A percentile compares a stretch with the other conserved stretches of the same genome.
phyloP scores from a whole-genome alignment of 2,797 vertebrate genomes.

The Gallinago stenura region DNA sequence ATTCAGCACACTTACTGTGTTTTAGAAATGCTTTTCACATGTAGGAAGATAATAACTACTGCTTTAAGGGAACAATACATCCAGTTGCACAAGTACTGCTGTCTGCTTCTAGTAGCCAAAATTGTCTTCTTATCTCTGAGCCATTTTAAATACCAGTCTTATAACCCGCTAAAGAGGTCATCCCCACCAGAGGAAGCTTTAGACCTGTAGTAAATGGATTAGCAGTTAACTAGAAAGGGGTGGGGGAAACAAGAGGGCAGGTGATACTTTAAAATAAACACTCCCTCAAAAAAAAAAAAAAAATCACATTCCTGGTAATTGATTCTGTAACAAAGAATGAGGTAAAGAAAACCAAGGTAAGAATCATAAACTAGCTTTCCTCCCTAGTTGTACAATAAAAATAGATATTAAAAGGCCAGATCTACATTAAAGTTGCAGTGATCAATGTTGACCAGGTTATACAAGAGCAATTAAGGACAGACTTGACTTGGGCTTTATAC shows the following conservation, averaged over 20 bases:
- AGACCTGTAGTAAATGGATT: conserved; percentile 5
- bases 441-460: background rate
- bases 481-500: background rate
- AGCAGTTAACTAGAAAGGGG: background rate
- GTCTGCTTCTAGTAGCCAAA: background rate
- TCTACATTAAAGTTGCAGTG: background rate
- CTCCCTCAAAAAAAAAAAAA: background rate
- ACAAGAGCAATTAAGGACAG: background rate
- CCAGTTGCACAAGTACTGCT: background rate
- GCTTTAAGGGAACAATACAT: background rate
- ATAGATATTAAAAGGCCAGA: background rate
- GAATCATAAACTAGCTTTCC: background rate
- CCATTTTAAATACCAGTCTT: background rate
- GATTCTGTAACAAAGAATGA: rapidly evolving
- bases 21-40: background rate
- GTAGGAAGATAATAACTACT: background rate
- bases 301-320: background rate
- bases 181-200: background rate
- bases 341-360: background rate
- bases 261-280: background rate
- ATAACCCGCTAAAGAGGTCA: background rate
- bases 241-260: background rate
- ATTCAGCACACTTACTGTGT: background rate
- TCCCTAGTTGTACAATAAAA: background rate
- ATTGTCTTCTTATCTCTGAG: background rate